Percentiles rank a stretch among this genome's conserved stretches.
phyloP scores from a whole-genome alignment of 2,113 vertebrate species.

The Ploceus nigricollis region DNA sequence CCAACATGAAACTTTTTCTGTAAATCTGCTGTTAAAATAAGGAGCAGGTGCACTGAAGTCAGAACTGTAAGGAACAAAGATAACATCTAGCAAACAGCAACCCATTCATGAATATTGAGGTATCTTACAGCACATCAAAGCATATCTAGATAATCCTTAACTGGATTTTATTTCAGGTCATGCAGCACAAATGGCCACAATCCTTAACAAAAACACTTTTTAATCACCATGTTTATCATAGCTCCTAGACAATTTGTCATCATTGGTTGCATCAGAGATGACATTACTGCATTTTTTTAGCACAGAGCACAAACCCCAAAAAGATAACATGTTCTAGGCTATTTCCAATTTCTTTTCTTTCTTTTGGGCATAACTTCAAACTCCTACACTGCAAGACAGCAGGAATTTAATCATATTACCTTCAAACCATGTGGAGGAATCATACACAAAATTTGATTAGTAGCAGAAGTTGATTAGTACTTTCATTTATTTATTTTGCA shows the following conservation, averaged over 20 bases:
- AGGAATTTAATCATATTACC: not conserved
- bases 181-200: not conserved
- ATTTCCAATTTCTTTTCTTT: not conserved
- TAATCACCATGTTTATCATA: not conserved
- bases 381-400: not conserved
- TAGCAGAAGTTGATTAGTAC: not conserved
- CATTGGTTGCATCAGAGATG: not conserved
- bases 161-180: not conserved
- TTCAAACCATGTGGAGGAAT: not conserved
- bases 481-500: not conserved
- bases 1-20: not conserved
- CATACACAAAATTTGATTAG: not conserved
- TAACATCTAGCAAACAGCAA: not conserved
- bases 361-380: not conserved
- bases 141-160: not conserved
- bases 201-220: not conserved
- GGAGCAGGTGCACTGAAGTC: not conserved
- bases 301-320: not conserved
- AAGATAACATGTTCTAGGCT: not conserved
- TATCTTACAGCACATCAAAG: not conserved
- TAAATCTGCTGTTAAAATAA: not conserved
- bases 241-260: not conserved
- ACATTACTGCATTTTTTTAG: not conserved
- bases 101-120: not conserved
- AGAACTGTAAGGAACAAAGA: not conserved